Evolutionary conservation across 1,140 invertebrate genomes (phyloP).

Genomic region (Calephelis nemesis): DNA sequence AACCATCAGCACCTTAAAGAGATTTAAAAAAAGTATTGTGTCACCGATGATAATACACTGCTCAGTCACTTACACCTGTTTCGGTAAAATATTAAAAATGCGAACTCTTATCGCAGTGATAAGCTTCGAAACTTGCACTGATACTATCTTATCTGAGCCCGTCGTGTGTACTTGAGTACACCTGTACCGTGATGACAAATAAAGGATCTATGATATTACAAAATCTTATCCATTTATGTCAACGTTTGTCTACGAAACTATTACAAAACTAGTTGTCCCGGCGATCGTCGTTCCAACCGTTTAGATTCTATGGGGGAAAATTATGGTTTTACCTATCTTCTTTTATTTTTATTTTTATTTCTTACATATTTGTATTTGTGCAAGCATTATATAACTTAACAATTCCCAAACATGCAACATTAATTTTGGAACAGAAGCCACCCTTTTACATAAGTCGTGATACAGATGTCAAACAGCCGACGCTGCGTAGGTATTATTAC

Average conservation of each 20-base stretch:
- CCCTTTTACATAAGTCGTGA: conserved; percentile 35
- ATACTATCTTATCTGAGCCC: conserved; percentile 8
- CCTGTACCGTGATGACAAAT: background rate
- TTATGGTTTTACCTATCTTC: no score
- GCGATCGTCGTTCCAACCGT: no score
- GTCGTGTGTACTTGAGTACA: background rate
- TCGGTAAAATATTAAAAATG: conserved; percentile 5
- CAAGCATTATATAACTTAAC: background rate
- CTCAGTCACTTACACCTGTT: conserved; percentile 1
- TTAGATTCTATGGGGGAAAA: no score
- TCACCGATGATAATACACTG: background rate
- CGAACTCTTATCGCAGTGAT: conserved; percentile 2
- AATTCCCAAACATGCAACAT: conserved; percentile 11
- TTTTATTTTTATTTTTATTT: no score
- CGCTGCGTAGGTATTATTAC: conserved; percentile 42
- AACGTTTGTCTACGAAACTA: background rate
- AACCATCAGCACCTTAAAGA: no score
- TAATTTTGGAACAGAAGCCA: conserved; percentile 28
- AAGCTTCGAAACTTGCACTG: conserved; percentile 11
- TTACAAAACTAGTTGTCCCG: no score
- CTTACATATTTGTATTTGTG: no score
- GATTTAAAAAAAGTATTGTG: background rate
- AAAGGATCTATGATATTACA: conserved; percentile 8
- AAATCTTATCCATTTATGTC: conserved; percentile 7
- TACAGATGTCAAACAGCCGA: conserved; percentile 51